A percentile compares a stretch with the other conserved stretches of the same genome.
phyloP scores from a whole-genome alignment of 2,797 vertebrate species.

The Meda fulgida region DNA sequence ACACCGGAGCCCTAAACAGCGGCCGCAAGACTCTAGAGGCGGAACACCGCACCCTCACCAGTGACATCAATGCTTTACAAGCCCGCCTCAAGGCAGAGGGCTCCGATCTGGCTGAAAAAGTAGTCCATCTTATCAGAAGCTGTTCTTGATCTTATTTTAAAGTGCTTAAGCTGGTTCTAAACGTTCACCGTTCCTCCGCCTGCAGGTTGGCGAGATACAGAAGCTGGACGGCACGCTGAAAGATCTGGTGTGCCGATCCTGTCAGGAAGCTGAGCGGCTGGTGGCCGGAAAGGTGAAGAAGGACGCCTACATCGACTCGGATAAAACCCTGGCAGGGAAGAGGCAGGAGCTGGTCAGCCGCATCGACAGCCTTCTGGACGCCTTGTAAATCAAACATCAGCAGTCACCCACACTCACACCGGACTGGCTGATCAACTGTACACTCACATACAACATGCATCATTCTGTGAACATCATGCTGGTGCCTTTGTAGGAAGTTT shows the following conservation, averaged over 20 bases:
- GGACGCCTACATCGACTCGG: constrained; percentile 92
- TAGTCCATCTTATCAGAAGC: constrained; percentile 50
- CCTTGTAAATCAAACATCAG: constrained; percentile 74
- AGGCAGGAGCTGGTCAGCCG: constrained; percentile 92
- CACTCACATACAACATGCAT: constrained; percentile 6
- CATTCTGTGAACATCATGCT: constrained; percentile 40
- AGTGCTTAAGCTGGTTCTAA: neutral
- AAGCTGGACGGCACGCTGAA: constrained; percentile 94
- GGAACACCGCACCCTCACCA: constrained; percentile 90
- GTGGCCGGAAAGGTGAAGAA: constrained; percentile 97
- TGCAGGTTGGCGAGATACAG: constrained; percentile 94
- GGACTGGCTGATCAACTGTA: constrained; percentile 23
- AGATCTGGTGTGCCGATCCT: constrained; percentile 91
- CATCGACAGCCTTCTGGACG: constrained; percentile 94
- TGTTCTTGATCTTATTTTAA: neutral
- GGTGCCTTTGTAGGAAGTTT: constrained; percentile 29
- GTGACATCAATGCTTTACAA: constrained; percentile 90
- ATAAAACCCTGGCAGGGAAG: constrained; percentile 88
- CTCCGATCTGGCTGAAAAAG: constrained; percentile 94
- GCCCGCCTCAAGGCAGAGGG: constrained; percentile 94
- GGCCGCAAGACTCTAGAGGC: constrained; percentile 92
- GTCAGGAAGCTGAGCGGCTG: constrained; percentile 91
- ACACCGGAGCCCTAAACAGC: constrained; percentile 89
- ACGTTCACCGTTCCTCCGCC: neutral
- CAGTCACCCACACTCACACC: constrained; percentile 18